These are phyloP conservation scores for Echinometra lucunter DNA, from an alignment of 53 echinoderm and acorn worm species.

Conservation along the genomic window DNA sequence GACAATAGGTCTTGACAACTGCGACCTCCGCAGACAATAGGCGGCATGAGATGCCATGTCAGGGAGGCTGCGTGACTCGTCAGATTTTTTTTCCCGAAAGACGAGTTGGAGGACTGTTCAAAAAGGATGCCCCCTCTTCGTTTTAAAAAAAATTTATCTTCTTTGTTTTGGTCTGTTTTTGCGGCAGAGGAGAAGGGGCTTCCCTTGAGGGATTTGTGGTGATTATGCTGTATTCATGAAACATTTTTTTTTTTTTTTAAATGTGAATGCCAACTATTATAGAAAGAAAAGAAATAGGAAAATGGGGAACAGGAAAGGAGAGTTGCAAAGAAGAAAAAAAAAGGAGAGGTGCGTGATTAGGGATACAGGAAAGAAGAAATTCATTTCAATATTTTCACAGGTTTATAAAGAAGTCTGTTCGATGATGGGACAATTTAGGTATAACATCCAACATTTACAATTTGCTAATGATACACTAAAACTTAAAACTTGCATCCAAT, in stretches of 20 bases:
- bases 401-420: neutral
- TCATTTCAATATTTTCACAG: neutral
- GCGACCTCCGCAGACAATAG: conserved; percentile 50
- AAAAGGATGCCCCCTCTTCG: neutral
- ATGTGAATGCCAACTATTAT: neutral
- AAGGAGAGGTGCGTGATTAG: neutral
- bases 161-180: neutral
- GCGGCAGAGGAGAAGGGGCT: conserved; percentile 14
- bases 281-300: neutral
- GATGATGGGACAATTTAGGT: neutral
- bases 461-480: neutral
- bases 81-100: conserved; percentile 20
- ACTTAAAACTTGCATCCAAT: neutral
- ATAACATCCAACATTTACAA: neutral
- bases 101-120: conserved; percentile 27
- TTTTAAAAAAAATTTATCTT: neutral
- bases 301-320: neutral
- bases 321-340: neutral
- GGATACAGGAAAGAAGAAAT: neutral
- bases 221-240: neutral
- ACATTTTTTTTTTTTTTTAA: neutral
- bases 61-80: conserved; percentile 27
- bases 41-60: conserved; percentile 23
- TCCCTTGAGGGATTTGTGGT: neutral
- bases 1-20: conserved; percentile 60